Conservation (phyloP, 2,888 invertebrate genomes). For the Spatulosminthurus flaviceps region DNA sequence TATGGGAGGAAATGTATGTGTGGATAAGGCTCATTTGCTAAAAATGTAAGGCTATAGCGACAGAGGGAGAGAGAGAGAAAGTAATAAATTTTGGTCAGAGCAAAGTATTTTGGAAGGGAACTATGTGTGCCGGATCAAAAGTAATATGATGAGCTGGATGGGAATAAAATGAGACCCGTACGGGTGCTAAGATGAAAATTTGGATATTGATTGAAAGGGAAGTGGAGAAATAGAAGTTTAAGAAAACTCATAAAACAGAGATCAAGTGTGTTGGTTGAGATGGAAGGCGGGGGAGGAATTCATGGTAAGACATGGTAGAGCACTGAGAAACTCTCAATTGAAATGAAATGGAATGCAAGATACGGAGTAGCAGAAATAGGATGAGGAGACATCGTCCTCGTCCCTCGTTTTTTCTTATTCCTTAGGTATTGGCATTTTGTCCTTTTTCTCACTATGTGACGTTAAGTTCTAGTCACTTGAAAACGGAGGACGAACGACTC, state of each 20-base stretch:
- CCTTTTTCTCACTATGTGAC: constrained; percentile 14
- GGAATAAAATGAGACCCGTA: constrained; percentile 28
- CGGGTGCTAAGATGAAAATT: constrained; percentile 51
- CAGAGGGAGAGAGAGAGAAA: constrained; percentile 32
- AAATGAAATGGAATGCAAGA: constrained; percentile 59
- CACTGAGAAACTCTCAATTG: constrained; percentile 57
- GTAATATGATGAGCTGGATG: constrained; percentile 47
- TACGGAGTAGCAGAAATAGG: constrained; percentile 48
- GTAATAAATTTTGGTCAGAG: constrained; percentile 37
- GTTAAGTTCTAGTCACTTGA: constrained; percentile 16
- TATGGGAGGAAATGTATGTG: not conserved
- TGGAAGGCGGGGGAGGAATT: constrained; percentile 43
- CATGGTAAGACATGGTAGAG: constrained; percentile 34
- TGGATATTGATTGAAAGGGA: constrained; percentile 53
- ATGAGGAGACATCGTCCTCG: constrained; percentile 38
- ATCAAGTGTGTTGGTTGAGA: constrained; percentile 54
- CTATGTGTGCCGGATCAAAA: constrained; percentile 20
- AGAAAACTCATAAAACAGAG: constrained; percentile 59
- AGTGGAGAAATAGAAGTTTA: constrained; percentile 52
- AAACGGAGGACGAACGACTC: constrained; percentile 25
- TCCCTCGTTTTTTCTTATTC: constrained; percentile 36
- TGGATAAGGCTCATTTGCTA: not conserved
- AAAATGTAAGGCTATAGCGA: not conserved
- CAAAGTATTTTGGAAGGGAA: not conserved
- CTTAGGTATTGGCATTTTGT: constrained; percentile 27